Percentiles rank a stretch among this genome's conserved stretches.
Conservation (phyloP, 1,140 invertebrate genomes). For the Rhopalosiphum maidis region DNA sequence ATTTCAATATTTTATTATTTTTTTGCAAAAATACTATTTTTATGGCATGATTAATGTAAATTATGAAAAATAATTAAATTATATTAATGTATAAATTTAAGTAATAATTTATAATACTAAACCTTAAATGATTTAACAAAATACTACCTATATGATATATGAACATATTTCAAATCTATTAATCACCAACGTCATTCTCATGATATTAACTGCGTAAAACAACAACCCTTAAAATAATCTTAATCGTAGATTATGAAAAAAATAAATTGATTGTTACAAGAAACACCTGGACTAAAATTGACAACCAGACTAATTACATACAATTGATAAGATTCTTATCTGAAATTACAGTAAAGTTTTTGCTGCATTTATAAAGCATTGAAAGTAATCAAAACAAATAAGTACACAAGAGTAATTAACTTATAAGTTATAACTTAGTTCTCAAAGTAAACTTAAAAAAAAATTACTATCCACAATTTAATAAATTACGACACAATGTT, state of each 20-base stretch:
- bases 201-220: background rate
- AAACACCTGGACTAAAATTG: background rate
- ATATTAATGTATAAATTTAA: background rate
- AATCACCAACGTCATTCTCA: background rate
- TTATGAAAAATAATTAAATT: background rate
- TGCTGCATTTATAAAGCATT: background rate
- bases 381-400: background rate
- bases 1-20: background rate
- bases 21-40: background rate
- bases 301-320: slow-evolving; percentile 1
- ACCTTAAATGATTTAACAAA: background rate
- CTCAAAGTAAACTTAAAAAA: slow-evolving; percentile 4
- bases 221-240: background rate
- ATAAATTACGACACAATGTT: background rate
- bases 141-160: background rate
- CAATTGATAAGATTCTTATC: background rate
- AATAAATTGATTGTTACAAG: background rate
- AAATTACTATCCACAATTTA: background rate
- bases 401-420: slow-evolving; percentile 37
- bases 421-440: slow-evolving; percentile 26
- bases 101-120: background rate
- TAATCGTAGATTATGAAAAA: background rate
- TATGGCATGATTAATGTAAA: background rate
- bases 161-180: background rate
- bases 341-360: background rate